These are phyloP conservation scores for Drosophila ustulata DNA, from an alignment of 2,888 invertebrate species.

Conservation along the genomic window DNA sequence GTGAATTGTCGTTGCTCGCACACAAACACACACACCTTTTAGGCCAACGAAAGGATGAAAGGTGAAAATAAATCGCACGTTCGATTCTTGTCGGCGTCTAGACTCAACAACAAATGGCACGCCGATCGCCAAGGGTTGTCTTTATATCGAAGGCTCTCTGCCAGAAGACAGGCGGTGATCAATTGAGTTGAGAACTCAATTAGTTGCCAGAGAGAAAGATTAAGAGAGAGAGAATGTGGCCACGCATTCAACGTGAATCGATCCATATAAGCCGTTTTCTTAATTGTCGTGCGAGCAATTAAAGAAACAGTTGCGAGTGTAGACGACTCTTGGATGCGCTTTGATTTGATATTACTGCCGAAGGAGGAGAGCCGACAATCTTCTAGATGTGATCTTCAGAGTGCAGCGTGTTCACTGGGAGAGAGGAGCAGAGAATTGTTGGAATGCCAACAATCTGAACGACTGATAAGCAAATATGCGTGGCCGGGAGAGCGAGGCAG, in stretches of 20 bases:
- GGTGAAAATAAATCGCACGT: slow-evolving; percentile 69
- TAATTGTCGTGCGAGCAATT: slow-evolving; percentile 30
- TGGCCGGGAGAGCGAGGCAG: slow-evolving; percentile 42
- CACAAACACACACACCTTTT: slow-evolving; percentile 62
- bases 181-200: slow-evolving; percentile 59
- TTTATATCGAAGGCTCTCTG: slow-evolving; percentile 79
- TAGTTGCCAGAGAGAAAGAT: slow-evolving; percentile 44
- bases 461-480: slow-evolving; percentile 67
- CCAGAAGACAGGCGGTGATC: slow-evolving; percentile 31
- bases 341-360: background rate
- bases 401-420: background rate
- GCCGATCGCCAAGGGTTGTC: slow-evolving; percentile 68
- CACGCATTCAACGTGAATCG: slow-evolving; percentile 69
- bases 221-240: slow-evolving; percentile 38
- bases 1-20: slow-evolving; percentile 5
- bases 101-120: slow-evolving; percentile 84
- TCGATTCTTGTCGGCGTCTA: slow-evolving; percentile 83
- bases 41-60: slow-evolving; percentile 70
- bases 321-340: slow-evolving; percentile 44
- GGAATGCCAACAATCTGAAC: slow-evolving; percentile 19
- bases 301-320: slow-evolving; percentile 14
- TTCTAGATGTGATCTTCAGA: background rate
- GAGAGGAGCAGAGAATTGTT: slow-evolving; percentile 4
- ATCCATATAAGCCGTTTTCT: slow-evolving; percentile 82
- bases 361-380: background rate